Conservation (phyloP, 2,888 invertebrate genomes). For the Drosophila colorata region DNA sequence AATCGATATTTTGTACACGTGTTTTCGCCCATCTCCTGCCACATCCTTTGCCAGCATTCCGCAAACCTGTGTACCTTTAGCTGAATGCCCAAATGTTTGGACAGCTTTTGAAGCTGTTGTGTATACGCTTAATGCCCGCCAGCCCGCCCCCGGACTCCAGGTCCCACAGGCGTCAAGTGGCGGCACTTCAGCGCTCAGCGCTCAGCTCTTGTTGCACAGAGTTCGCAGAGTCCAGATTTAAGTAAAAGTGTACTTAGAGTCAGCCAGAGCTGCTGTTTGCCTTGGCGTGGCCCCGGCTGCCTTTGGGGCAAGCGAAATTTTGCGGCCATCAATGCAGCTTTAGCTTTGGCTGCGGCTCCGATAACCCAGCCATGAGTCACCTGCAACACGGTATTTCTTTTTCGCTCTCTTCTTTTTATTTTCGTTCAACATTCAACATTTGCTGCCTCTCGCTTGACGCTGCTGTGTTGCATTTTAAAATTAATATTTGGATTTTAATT, state of each 20-base stretch:
- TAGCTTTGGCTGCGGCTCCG: constrained; percentile 5
- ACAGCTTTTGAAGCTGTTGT: constrained; percentile 44
- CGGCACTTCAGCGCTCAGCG: constrained; percentile 8
- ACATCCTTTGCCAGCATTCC: constrained; percentile 2
- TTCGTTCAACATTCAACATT: constrained; percentile 25
- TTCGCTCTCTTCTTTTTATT: constrained; percentile 6
- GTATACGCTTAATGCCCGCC: constrained; percentile 24
- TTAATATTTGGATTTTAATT: constrained; percentile 80
- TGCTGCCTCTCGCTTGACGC: constrained; percentile 11
- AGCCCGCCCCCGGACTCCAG: neutral
- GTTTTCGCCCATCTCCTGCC: neutral
- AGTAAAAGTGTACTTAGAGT: constrained; percentile 41
- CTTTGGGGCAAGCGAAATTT: constrained; percentile 42
- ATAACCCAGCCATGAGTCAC: constrained; percentile 32
- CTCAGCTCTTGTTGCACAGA: neutral
- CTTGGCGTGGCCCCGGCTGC: constrained; percentile 22
- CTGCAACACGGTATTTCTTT: constrained; percentile 12
- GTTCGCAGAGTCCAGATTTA: constrained; percentile 24
- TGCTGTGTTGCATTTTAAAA: constrained; percentile 70
- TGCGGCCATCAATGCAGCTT: constrained; percentile 46
- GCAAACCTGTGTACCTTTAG: constrained; percentile 23
- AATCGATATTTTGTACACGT: neutral
- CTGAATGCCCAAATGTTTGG: constrained; percentile 61
- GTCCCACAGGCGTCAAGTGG: constrained; percentile 12
- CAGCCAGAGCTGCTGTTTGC: constrained; percentile 43